Base-by-base conservation (phyloP, 1,140 invertebrate species). In the Steinernema khuongi region DNA sequence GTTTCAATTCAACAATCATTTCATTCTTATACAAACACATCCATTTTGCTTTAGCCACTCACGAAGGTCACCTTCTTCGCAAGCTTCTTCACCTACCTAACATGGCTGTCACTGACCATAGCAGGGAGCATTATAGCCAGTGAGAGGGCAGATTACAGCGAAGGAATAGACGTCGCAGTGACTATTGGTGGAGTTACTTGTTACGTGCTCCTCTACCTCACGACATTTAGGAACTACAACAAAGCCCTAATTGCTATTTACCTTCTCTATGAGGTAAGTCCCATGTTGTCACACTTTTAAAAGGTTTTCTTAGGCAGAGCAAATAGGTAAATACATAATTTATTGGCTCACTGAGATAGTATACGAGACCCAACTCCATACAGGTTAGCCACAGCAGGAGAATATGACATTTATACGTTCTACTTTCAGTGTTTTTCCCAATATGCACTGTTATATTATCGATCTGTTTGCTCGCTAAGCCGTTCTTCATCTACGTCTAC, bases 141-240 rank as follows among this genome's bases (percentile, higher is more conserved):
- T 60, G 7, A 7, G 7, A 26, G 26, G 50, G 19, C 50, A 60
- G 19, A 60, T n/a, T 7, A n/a, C 36, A 11, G n/a, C 36, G 4
- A 60, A 7, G 50, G 50, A n/a, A 60, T 60, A 14, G 26, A 22
- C 50, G 22, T 11, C 7, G 14, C 26, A n/a, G 11, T 22, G 7
- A 4, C 2, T 22, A 60, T 60, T 26, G 14, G 14, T 22, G 50
- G 50, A 4, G 4, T 60, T 4, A 60, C 50, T 7, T 60, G 50
- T 22, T 60, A 60, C 19, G 19, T 60, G 4, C 11, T 60, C 14
- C 50, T 60, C 7, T 60, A 4, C 4, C 14, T 60, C 14, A 26
- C 7, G 14, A 60, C 50, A 4, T 60, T 60, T 60, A 60, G 26
- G 22, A 60, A 60, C 50, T 60, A 60, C 50, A 60, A 60, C 50